Evolutionary conservation across 2,888 invertebrate species (phyloP).

Genomic region (Stenurella melanura): DNA sequence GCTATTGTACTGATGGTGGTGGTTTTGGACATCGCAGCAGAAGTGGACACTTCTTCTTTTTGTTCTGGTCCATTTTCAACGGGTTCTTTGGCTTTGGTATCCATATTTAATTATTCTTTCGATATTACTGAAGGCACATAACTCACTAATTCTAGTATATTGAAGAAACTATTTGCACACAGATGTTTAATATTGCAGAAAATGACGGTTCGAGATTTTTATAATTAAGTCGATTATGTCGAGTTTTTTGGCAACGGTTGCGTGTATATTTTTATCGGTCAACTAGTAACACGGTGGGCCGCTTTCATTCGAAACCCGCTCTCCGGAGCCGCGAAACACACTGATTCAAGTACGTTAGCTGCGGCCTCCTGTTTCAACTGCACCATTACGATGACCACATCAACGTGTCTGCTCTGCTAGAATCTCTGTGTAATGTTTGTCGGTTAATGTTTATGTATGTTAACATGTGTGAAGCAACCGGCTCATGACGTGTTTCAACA

Average conservation of each 20-base stretch:
- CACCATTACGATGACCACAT: slow-evolving; percentile 67
- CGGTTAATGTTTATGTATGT: slow-evolving; percentile 44
- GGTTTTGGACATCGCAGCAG: slow-evolving; percentile 75
- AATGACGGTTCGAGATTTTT: slow-evolving; percentile 27
- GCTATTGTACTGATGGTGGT: slow-evolving; percentile 94
- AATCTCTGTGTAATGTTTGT: slow-evolving; percentile 49
- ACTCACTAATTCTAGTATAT: slow-evolving; percentile 40
- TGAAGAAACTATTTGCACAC: slow-evolving; percentile 33
- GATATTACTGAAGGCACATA: slow-evolving; percentile 49
- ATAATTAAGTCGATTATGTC: slow-evolving; percentile 25
- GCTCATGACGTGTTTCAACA: slow-evolving; percentile 33
- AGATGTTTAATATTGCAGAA: slow-evolving; percentile 41
- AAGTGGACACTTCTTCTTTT: slow-evolving; percentile 56
- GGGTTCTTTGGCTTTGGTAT: slow-evolving; percentile 58
- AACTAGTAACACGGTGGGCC: slow-evolving; percentile 56
- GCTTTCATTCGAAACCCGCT: slow-evolving; percentile 58
- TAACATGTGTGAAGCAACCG: slow-evolving; percentile 59
- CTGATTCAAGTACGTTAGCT: slow-evolving; percentile 63
- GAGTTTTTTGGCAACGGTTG: slow-evolving; percentile 47
- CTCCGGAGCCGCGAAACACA: slow-evolving; percentile 71
- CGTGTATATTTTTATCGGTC: slow-evolving; percentile 58
- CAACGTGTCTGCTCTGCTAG: slow-evolving; percentile 53
- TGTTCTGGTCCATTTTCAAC: slow-evolving; percentile 61
- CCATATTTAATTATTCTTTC: slow-evolving; percentile 49
- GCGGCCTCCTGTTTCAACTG: slow-evolving; percentile 62